These are phyloP conservation scores for Ochotona curzoniae DNA, from an alignment of 2,113 vertebrate genomes.

Conservation along the genomic window DNA sequence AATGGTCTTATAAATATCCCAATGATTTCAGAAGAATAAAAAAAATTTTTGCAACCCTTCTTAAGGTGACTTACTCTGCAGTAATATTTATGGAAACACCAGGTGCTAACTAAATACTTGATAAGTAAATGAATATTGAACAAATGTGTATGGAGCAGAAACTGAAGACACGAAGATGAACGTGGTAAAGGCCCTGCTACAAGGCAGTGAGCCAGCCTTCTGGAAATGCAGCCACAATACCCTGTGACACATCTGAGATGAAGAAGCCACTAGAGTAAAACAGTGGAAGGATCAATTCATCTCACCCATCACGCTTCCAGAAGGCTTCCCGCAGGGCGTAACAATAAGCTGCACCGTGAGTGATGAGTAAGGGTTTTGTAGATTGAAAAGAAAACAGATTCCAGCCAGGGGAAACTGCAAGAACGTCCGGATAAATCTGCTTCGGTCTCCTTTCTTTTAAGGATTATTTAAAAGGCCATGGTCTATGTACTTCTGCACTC, in stretches of 20 bases:
- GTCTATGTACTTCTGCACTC: background rate
- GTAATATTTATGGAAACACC: background rate
- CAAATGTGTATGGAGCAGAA: background rate
- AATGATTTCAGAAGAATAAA: no score
- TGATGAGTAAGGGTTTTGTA: background rate
- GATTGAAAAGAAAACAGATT: background rate
- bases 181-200: background rate
- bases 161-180: background rate
- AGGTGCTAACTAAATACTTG: background rate
- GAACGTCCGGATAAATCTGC: background rate
- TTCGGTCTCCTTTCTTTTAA: background rate
- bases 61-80: background rate
- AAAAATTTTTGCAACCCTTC: background rate
- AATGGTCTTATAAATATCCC: no score
- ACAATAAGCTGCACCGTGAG: background rate
- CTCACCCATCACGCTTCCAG: background rate
- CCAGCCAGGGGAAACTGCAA: background rate
- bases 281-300: background rate
- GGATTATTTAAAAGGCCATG: background rate
- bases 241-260: background rate
- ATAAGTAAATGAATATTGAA: background rate
- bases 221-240: background rate
- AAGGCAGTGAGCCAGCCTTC: background rate
- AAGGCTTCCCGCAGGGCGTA: background rate
- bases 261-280: background rate